Conservation (phyloP, 2,888 invertebrate genomes). For the Eretmocerus hayati region DNA sequence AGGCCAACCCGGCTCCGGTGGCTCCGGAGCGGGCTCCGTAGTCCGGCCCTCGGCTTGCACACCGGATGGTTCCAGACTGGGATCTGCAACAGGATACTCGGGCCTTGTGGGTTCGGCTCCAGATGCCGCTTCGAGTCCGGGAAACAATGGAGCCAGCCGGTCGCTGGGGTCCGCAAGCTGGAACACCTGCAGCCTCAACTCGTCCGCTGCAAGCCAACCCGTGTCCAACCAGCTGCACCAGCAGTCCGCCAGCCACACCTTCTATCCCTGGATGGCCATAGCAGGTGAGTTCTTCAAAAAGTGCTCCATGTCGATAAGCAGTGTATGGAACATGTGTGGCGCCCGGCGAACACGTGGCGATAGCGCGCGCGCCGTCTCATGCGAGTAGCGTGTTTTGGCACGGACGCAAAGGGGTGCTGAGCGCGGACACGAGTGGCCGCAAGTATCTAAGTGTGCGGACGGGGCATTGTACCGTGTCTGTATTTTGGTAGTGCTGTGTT, state of each 20-base stretch:
- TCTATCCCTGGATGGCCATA: slow-evolving; percentile 98
- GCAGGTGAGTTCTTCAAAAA: slow-evolving; percentile 75
- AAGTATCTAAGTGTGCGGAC: no score
- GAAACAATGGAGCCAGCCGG: slow-evolving; percentile 54
- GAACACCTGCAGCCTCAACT: slow-evolving; percentile 80
- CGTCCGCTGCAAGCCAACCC: slow-evolving; percentile 70
- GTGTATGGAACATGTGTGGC: slow-evolving; percentile 10
- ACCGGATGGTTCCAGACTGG: slow-evolving; percentile 70
- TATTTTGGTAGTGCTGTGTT: no score
- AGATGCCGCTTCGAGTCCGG: slow-evolving; percentile 69
- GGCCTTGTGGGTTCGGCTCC: slow-evolving; percentile 69
- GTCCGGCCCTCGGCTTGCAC: slow-evolving; percentile 81
- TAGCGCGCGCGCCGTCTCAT: not conserved
- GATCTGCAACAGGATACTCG: slow-evolving; percentile 68
- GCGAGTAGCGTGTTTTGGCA: no score
- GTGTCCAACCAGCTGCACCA: slow-evolving; percentile 74
- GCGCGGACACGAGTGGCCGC: no score
- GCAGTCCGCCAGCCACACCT: slow-evolving; percentile 87
- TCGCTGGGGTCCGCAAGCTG: slow-evolving; percentile 74
- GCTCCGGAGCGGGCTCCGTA: slow-evolving; percentile 60
- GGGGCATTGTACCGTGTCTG: no score
- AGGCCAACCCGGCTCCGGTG: slow-evolving; percentile 41
- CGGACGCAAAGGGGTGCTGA: no score
- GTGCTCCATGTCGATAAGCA: not conserved
- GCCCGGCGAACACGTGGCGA: slow-evolving; percentile 21